A percentile compares a stretch with the other conserved stretches of the same genome.
These are phyloP conservation scores for Alentia gelatinosa DNA, from an alignment of 2,888 invertebrate genomes.

Conservation along the genomic window DNA sequence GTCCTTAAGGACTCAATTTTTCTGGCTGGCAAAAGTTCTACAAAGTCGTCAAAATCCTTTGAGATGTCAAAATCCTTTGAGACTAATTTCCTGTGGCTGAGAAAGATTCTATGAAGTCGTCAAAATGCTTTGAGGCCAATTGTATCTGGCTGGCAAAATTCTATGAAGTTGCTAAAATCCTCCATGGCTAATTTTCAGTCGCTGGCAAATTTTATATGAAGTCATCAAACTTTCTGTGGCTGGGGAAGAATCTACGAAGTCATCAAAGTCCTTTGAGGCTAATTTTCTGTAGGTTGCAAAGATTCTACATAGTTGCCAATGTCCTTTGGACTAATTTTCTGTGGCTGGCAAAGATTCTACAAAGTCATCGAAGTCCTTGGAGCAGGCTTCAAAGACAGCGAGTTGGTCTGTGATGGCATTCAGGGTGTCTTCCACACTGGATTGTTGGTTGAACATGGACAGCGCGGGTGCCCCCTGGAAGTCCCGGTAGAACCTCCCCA, in stretches of 20 bases:
- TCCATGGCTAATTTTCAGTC: no score
- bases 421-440: constrained; percentile 77
- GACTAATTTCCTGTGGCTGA: no score
- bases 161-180: no score
- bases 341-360: constrained; percentile 84
- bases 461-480: constrained; percentile 87
- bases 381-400: constrained; percentile 88
- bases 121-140: no score
- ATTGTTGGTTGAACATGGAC: constrained; percentile 81
- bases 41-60: constrained; percentile 88
- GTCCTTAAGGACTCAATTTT: not conserved
- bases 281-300: no score
- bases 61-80: no score
- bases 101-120: no score
- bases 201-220: no score
- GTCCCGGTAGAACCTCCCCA: constrained; percentile 90
- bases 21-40: constrained; percentile 83
- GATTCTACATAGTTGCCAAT: no score
- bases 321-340: constrained; percentile 16
- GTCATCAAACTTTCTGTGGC: constrained; percentile 38
- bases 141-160: no score
- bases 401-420: constrained; percentile 87
- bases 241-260: constrained; percentile 86
- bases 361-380: constrained; percentile 89
- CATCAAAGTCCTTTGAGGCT: constrained; percentile 88